Conservation (phyloP, 2,797 vertebrate species). For the Channallabes apus region DNA sequence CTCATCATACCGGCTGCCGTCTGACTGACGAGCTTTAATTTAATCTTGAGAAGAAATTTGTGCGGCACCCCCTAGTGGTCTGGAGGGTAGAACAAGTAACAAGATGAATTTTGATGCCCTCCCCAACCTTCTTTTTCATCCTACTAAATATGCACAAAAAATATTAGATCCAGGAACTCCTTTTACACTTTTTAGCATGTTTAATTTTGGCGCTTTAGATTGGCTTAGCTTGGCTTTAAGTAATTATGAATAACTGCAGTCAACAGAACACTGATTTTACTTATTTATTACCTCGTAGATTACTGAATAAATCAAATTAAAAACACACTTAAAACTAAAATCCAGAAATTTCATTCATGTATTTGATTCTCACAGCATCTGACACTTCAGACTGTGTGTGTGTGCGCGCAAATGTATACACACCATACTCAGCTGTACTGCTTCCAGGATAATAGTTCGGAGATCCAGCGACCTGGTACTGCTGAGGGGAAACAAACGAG, state of each 20-base stretch:
- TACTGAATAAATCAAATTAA: not conserved
- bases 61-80: constrained; percentile 32
- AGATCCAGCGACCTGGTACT: constrained; percentile 89
- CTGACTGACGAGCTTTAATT: not conserved
- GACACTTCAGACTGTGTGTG: not conserved
- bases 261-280: not conserved
- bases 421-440: constrained; percentile 90
- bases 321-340: not conserved
- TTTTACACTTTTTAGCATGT: not conserved
- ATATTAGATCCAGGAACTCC: not conserved
- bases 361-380: not conserved
- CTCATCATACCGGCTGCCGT: constrained; percentile 14
- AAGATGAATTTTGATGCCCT: too few relatives aligned
- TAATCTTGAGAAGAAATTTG: not conserved
- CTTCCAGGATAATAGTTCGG: constrained; percentile 90
- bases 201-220: too few relatives aligned
- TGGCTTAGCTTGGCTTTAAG: not conserved
- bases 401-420: constrained; percentile 39
- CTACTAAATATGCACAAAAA: not conserved
- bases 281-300: not conserved
- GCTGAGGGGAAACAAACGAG: constrained; percentile 90
- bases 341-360: not conserved
- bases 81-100: constrained; percentile 16
- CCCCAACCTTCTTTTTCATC: not conserved
- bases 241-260: not conserved